These are phyloP conservation scores for Chloropsis hardwickii DNA, from an alignment of 2,113 vertebrate species.

Conservation along the genomic window DNA sequence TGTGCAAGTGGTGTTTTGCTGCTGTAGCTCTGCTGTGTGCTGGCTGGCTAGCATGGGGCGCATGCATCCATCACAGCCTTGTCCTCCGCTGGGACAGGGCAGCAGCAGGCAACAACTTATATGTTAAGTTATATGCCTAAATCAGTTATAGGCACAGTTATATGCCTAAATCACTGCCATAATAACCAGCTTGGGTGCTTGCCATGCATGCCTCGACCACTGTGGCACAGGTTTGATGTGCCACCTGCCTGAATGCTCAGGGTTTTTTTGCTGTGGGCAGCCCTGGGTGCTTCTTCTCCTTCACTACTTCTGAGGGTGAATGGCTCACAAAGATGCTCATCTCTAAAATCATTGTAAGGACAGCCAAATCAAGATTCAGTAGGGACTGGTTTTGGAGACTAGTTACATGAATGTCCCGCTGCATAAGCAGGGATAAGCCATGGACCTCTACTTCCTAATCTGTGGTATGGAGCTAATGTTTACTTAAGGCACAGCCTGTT, in stretches of 20 bases:
- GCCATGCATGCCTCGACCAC: too few relatives aligned
- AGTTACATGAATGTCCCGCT: background rate
- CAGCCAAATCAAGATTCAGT: background rate
- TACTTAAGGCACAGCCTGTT: background rate
- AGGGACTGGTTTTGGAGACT: background rate
- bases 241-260: background rate
- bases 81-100: fast-evolving
- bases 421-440: background rate
- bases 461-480: background rate
- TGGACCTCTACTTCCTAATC: background rate
- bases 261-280: background rate
- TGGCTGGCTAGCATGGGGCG: background rate
- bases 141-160: background rate
- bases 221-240: background rate
- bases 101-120: background rate
- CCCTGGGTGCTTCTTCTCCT: background rate
- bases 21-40: background rate
- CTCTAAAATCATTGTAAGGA: background rate
- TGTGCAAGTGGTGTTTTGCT: conserved; percentile 21
- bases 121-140: background rate
- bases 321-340: background rate
- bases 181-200: background rate
- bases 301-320: background rate
- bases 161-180: background rate
- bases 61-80: fast-evolving